These are phyloP conservation scores for Spodoptera litura DNA, from an alignment of 1,140 invertebrate species.

Conservation along the genomic window DNA sequence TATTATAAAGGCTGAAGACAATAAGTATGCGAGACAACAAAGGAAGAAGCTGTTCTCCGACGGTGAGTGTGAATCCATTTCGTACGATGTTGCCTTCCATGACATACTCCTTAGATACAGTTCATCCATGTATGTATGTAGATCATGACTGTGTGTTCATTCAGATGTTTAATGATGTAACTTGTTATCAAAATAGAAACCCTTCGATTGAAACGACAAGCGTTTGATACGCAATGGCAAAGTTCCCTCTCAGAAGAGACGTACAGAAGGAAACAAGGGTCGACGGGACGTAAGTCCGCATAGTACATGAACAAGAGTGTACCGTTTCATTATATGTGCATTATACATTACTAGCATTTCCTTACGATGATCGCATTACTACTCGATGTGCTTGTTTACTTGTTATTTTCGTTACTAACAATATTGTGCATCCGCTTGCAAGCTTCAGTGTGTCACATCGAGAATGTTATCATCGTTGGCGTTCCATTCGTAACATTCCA, in stretches of 20 bases:
- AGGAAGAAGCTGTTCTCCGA: constrained; percentile 89
- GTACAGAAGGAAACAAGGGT: constrained; percentile 85
- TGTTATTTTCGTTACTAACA: constrained; percentile 59
- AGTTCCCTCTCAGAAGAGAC: constrained; percentile 74
- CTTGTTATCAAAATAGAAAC: constrained; percentile 72
- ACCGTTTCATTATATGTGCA: constrained; percentile 52
- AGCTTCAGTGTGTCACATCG: constrained; percentile 78
- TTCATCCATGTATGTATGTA: constrained; percentile 31
- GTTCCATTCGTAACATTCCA: constrained; percentile 52
- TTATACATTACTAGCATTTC: constrained; percentile 51
- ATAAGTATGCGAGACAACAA: constrained; percentile 81
- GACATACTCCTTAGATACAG: constrained; percentile 7
- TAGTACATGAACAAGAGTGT: constrained; percentile 59
- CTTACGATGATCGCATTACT: constrained; percentile 74
- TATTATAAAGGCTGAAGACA: constrained; percentile 86
- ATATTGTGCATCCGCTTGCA: constrained; percentile 74
- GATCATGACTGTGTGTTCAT: constrained; percentile 20
- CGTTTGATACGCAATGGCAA: constrained; percentile 79
- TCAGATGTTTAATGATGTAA: constrained; percentile 39
- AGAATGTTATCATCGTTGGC: constrained; percentile 79
- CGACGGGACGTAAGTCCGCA: constrained; percentile 84
- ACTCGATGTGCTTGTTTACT: constrained; percentile 79
- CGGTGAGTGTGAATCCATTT: constrained; percentile 87
- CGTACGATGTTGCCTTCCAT: constrained; percentile 40
- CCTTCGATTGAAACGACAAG: constrained; percentile 79